Conservation (phyloP, 2,888 invertebrate species). For the Catocala fraxini region DNA sequence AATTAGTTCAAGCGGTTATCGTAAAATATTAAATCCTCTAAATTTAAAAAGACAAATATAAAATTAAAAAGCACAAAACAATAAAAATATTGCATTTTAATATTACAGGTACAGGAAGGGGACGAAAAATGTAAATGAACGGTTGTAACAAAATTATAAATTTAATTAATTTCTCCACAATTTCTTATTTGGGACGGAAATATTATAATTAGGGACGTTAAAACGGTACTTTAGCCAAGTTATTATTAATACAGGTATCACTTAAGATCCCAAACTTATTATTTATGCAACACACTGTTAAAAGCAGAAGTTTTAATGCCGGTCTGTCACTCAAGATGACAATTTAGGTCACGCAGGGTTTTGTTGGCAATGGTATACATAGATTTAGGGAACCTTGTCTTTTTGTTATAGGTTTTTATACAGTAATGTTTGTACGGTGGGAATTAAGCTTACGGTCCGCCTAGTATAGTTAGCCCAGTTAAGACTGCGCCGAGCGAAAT, state of each 20-base stretch:
- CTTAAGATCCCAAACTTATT: background rate
- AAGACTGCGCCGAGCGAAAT: too few relatives aligned
- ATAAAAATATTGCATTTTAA: background rate
- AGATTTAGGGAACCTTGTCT: too few relatives aligned
- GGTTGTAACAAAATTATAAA: slow-evolving; percentile 35
- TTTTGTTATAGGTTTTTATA: too few relatives aligned
- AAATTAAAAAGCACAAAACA: background rate
- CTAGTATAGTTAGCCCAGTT: too few relatives aligned
- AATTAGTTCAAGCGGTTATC: too few relatives aligned
- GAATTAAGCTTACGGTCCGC: too few relatives aligned
- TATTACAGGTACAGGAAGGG: slow-evolving; percentile 1
- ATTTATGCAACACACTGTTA: background rate
- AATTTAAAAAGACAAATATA: too few relatives aligned
- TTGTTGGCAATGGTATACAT: too few relatives aligned
- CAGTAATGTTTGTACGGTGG: too few relatives aligned
- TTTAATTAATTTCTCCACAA: slow-evolving; percentile 41
- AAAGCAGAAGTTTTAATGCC: background rate
- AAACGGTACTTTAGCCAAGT: slow-evolving; percentile 31
- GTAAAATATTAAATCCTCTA: too few relatives aligned
- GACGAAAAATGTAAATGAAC: slow-evolving; percentile 17
- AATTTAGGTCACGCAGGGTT: too few relatives aligned
- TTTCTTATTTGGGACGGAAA: slow-evolving; percentile 38
- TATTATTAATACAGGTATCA: slow-evolving; percentile 6
- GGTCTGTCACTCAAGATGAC: too few relatives aligned
- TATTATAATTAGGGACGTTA: slow-evolving; percentile 38